Evolutionary conservation across 1,140 invertebrate genomes (phyloP).

Genomic region (Apis florea): DNA sequence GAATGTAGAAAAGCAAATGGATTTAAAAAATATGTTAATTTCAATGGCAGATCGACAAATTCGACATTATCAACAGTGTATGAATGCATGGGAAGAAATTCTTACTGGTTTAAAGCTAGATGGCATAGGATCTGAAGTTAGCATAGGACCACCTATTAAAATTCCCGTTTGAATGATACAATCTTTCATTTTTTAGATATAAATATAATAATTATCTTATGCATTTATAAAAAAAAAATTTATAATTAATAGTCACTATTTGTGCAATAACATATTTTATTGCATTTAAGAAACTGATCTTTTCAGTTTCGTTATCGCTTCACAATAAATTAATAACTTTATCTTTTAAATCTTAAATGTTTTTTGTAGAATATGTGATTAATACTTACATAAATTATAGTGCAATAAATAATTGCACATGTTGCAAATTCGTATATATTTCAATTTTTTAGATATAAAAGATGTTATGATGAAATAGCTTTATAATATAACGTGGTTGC

Average conservation of each 20-base stretch:
- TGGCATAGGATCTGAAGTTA: conserved; percentile 66
- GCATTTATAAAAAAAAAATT: conserved; percentile 35
- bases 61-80: conserved; percentile 84
- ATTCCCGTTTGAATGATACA: conserved; percentile 64
- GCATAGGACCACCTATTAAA: conserved; percentile 63
- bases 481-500: conserved; percentile 59
- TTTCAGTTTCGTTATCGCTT: conserved; percentile 45
- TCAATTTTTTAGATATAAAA: conserved; percentile 55
- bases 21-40: conserved; percentile 85
- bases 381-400: conserved; percentile 42
- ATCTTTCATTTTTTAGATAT: conserved; percentile 4
- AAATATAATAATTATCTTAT: conserved; percentile 30
- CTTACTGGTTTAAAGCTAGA: conserved; percentile 76
- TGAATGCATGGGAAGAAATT: conserved; percentile 83
- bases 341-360: conserved; percentile 38
- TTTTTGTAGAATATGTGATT: conserved; percentile 22
- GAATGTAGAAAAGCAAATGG: conserved; percentile 85
- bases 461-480: conserved; percentile 48
- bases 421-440: conserved; percentile 34
- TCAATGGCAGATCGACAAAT: conserved; percentile 86
- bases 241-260: no score
- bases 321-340: conserved; percentile 35
- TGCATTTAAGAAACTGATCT: conserved; percentile 49
- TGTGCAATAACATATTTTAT: conserved; percentile 54
- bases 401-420: conserved; percentile 37